These are phyloP conservation scores for Cherax destructor DNA, from an alignment of 1,140 invertebrate genomes.

Conservation along the genomic window DNA sequence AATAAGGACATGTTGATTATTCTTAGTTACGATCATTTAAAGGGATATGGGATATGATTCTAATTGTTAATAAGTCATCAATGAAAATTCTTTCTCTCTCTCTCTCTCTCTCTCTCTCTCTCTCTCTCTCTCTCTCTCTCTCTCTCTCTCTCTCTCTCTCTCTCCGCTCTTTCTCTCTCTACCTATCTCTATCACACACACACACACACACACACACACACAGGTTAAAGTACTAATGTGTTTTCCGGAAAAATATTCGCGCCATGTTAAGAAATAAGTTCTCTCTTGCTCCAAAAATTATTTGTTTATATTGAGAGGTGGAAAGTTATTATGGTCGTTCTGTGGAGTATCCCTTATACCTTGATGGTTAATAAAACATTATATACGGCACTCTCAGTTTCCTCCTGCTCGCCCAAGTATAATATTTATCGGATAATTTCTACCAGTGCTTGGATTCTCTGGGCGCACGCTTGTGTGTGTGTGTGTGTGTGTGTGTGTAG, in stretches of 20 bases:
- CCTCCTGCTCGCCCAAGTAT: conserved; percentile 58
- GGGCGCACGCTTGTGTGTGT: neutral
- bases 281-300: conserved; percentile 44
- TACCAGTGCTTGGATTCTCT: conserved; percentile 55
- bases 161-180: too few relatives aligned
- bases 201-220: conserved; percentile 29
- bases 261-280: neutral
- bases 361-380: conserved; percentile 67
- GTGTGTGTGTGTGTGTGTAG: conserved; percentile 15
- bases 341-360: conserved; percentile 67
- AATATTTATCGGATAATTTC: conserved; percentile 66
- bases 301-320: conserved; percentile 68
- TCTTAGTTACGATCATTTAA: too few relatives aligned
- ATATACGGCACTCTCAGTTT: conserved; percentile 66
- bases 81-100: too few relatives aligned
- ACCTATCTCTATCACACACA: too few relatives aligned
- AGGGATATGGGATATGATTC: too few relatives aligned
- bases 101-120: too few relatives aligned
- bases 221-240: too few relatives aligned
- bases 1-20: too few relatives aligned
- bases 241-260: too few relatives aligned
- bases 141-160: too few relatives aligned
- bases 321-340: conserved; percentile 61
- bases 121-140: too few relatives aligned
- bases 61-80: too few relatives aligned